Conservation (phyloP, 1,140 invertebrate species). For the Philopotamus ludificatus region DNA sequence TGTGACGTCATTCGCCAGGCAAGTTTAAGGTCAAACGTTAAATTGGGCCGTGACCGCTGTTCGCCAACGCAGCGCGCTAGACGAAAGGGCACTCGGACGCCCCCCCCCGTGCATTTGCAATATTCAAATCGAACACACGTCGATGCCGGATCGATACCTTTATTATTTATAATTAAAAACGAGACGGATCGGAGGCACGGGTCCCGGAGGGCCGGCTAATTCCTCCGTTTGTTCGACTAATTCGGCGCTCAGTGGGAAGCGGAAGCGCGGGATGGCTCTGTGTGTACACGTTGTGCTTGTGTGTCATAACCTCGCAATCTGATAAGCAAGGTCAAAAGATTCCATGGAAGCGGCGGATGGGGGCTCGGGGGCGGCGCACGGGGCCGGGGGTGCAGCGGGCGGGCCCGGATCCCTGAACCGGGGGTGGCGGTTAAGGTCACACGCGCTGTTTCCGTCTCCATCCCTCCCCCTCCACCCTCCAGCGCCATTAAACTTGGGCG, state of each 20-base stretch:
- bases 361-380: neutral
- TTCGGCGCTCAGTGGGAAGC: too few species aligned
- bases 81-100: neutral
- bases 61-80: neutral
- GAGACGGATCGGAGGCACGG: too few species aligned
- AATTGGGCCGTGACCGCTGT: neutral
- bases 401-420: constrained; percentile 11
- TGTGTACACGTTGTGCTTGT: constrained; percentile 2
- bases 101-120: too few species aligned
- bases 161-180: too few species aligned
- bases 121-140: too few species aligned
- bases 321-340: constrained; percentile 28
- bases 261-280: too few species aligned
- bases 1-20: constrained; percentile 24
- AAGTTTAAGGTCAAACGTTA: constrained; percentile 24
- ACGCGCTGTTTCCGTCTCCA: neutral
- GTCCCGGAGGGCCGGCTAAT: neutral
- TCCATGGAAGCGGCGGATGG: neutral
- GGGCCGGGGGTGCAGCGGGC: neutral
- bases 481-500: constrained; percentile 22
- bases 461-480: neutral
- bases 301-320: constrained; percentile 25
- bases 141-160: too few species aligned
- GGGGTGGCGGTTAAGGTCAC: constrained; percentile 24
- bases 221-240: neutral